A percentile compares a stretch with the other conserved stretches of the same genome.
Conservation (phyloP, 2,888 invertebrate species). For the Plemyria rubiginata region DNA sequence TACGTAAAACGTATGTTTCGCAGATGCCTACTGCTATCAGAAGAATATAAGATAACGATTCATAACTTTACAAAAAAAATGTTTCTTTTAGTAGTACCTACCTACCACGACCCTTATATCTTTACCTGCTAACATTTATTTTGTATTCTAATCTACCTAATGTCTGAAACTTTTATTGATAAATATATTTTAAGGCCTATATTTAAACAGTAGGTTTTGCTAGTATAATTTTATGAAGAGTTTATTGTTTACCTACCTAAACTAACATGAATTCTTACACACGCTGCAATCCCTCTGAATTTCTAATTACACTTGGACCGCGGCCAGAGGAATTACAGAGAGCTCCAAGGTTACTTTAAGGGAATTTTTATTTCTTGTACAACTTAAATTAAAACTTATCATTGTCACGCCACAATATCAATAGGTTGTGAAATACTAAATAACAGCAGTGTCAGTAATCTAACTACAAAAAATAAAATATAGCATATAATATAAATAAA, state of each 20-base stretch:
- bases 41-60: too few relatives aligned
- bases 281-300: conserved; percentile 20
- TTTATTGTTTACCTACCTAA: background rate
- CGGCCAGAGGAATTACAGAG: conserved; percentile 37
- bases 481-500: conserved; percentile 34
- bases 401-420: conserved; percentile 1
- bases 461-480: conserved; percentile 29
- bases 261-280: conserved; percentile 3
- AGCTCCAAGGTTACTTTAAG: conserved; percentile 15
- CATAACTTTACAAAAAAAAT: too few relatives aligned
- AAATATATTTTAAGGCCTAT: too few relatives aligned
- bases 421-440: conserved; percentile 1
- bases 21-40: too few relatives aligned
- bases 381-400: background rate
- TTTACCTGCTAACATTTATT: too few relatives aligned
- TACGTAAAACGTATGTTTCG: too few relatives aligned
- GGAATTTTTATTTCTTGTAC: background rate
- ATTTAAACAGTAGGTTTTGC: background rate
- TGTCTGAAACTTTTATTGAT: too few relatives aligned
- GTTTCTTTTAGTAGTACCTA: too few relatives aligned
- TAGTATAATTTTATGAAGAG: background rate
- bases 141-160: too few relatives aligned
- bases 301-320: conserved; percentile 39
- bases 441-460: conserved; percentile 25
- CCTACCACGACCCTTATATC: too few relatives aligned